Base-by-base conservation (phyloP, 2,888 invertebrate species). In the Charanyca ferruginea region DNA sequence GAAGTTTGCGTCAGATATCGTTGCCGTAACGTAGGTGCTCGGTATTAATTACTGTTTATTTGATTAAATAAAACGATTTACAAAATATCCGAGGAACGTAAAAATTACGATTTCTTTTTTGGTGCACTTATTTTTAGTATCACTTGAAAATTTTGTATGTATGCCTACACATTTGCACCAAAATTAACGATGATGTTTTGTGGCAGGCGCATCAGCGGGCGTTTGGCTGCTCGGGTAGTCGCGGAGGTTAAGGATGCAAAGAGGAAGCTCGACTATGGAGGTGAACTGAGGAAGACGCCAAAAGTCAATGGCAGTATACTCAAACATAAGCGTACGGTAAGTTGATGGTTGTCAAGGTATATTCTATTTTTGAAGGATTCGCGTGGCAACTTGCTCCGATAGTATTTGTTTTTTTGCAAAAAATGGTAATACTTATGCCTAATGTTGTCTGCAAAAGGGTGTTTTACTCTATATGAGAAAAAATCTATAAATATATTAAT, bases 311-410 rank as follows among this genome's bases (percentile, higher is more conserved):
- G 92, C 90, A 93, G 88, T 81, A 94, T 95, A 72, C 88, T 95
- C 25, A 95, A 94, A 83, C 93, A 95, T 73, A 95, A 95, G 84
- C 91, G 95, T 44, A 88, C 89, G 82, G 95, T 95, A 82, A 86
- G 93, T 86, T n/a, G 16, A 42, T 20, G 0, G 1, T 2, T 42
- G 8, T 38, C 3, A 25, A 23, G 5, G 0, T 22, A 22, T n/a
- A 9, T 16, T n/a, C 7, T 1, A 9, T 28, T n/a, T 20, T 32
- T 7, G 32, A 8, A n/a, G 1, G 6, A 28, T 7, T 28, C 28
- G 8, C 8, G 28, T 28, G 1, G 28, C 6, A 28, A 28, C 6
- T 28, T 5, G 5, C 28, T 28, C 28, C 7, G 7, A 5, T 28
- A 28, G 28, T n/a, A n/a, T n/a, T n/a, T n/a, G n/a, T n/a, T n/a